These are phyloP conservation scores for Meriones psammophilus DNA, from an alignment of 2,797 vertebrate species.

Conservation along the genomic window DNA sequence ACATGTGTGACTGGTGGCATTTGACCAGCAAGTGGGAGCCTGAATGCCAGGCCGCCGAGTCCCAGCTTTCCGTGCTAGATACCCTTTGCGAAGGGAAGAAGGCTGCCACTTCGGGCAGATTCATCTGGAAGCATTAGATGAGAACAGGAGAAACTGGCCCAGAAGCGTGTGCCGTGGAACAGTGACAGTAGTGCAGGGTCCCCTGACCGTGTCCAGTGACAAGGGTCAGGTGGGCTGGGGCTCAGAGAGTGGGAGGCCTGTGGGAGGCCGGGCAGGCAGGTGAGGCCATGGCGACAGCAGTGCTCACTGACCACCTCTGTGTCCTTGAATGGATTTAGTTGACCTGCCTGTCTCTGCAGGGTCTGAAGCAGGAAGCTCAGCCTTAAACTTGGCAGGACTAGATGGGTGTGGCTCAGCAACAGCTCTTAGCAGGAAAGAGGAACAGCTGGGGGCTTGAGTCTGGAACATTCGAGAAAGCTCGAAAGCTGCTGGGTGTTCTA, in stretches of 20 bases:
- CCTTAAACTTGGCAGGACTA: background rate
- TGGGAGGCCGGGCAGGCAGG: background rate
- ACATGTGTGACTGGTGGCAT: constrained; percentile 47
- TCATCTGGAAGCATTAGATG: background rate
- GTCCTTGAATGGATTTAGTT: background rate
- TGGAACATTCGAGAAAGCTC: background rate
- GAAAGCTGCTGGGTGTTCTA: background rate
- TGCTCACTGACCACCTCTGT: background rate
- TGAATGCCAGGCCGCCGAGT: constrained; percentile 59
- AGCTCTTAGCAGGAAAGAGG: background rate
- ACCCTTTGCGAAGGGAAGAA: background rate
- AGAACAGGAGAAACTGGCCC: background rate
- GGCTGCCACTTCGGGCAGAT: background rate
- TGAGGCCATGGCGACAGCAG: background rate
- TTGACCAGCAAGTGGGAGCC: constrained; percentile 46
- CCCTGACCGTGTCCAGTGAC: background rate
- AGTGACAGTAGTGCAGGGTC: background rate
- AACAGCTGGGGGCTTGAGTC: background rate
- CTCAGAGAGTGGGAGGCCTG: background rate
- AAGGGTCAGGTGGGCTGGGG: background rate
- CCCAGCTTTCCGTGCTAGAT: constrained; percentile 50
- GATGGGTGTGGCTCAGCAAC: background rate
- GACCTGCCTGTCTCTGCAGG: background rate
- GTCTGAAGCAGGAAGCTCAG: background rate
- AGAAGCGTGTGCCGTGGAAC: background rate